A percentile compares a stretch with the other conserved stretches of the same genome.
These are phyloP conservation scores for Luffia ferchaultella DNA, from an alignment of 2,888 invertebrate genomes.

Conservation along the genomic window DNA sequence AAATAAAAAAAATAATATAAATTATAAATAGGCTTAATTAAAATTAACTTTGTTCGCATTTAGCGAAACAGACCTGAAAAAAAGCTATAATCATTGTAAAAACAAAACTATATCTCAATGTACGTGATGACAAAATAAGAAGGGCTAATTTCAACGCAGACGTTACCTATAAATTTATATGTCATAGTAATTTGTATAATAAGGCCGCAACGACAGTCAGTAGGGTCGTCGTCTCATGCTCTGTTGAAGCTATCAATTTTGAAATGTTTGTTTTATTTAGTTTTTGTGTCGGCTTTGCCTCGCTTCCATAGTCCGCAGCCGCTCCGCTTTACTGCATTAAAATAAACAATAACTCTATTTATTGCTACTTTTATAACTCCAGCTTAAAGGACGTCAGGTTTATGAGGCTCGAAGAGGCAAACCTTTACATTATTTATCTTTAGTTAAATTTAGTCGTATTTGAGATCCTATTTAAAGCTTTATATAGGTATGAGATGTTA, in stretches of 20 bases:
- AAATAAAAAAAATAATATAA: no score
- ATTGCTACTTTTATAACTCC: constrained; percentile 11
- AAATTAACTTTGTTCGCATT: no score
- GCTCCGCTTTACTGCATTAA: constrained; percentile 10
- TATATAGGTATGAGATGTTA: no score
- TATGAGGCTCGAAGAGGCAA: not conserved
- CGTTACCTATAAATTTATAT: not conserved
- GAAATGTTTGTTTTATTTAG: constrained; percentile 19
- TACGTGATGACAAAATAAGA: no score
- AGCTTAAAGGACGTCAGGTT: constrained; percentile 6
- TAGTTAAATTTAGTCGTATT: not conserved
- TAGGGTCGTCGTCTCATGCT: constrained; percentile 13
- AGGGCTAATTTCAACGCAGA: not conserved
- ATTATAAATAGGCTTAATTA: no score
- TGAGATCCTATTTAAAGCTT: not conserved
- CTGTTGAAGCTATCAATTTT: constrained; percentile 20
- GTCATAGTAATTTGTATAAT: constrained; percentile 14
- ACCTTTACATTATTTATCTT: not conserved
- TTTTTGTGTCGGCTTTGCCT: constrained; percentile 15
- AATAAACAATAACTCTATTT: constrained; percentile 12
- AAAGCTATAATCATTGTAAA: no score
- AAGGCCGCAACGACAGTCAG: not conserved
- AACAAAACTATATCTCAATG: no score
- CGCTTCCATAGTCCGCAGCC: constrained; percentile 13
- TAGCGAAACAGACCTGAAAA: no score